Evolutionary conservation across 2,888 invertebrate species (phyloP).

Genomic region (Drosophila robusta): DNA sequence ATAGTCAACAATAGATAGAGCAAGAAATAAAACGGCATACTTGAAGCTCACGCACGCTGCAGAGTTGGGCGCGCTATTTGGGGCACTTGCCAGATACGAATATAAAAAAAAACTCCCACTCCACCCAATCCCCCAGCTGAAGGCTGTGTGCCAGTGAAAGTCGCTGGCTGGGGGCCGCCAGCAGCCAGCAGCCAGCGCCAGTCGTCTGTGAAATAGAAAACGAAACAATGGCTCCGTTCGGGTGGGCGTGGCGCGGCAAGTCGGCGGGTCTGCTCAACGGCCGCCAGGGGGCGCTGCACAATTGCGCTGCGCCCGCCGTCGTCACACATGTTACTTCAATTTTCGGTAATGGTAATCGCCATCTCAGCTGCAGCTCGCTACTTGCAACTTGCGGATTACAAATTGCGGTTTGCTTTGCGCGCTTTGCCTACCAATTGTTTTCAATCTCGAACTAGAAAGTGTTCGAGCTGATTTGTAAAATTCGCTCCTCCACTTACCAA

Average conservation of each 20-base stretch:
- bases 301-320: conserved; percentile 46
- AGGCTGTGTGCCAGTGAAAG: conserved; percentile 73
- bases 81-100: conserved; percentile 34
- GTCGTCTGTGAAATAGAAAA: conserved; percentile 78
- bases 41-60: conserved; percentile 56
- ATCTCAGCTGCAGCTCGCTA: conserved; percentile 26
- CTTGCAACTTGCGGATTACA: conserved; percentile 22
- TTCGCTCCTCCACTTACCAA: too few relatives aligned
- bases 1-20: conserved; percentile 41
- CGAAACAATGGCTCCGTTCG: conserved; percentile 65
- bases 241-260: conserved; percentile 21
- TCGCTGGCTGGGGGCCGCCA: conserved; percentile 41
- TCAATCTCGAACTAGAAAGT: conserved; percentile 13
- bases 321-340: conserved; percentile 76
- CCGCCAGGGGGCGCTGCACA: conserved; percentile 61
- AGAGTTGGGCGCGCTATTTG: conserved; percentile 55
- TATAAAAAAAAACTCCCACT: conserved; percentile 1
- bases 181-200: conserved; percentile 59
- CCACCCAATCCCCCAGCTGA: conserved; percentile 31
- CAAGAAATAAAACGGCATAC: conserved; percentile 9
- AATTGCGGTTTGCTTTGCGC: conserved; percentile 20
- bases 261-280: conserved; percentile 8
- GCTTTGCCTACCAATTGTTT: conserved; percentile 49
- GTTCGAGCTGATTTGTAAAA: not conserved
- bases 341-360: conserved; percentile 72